phyloP scores from a whole-genome alignment of 1,140 invertebrate genomes.

The Pogonognathellus flavescens region DNA sequence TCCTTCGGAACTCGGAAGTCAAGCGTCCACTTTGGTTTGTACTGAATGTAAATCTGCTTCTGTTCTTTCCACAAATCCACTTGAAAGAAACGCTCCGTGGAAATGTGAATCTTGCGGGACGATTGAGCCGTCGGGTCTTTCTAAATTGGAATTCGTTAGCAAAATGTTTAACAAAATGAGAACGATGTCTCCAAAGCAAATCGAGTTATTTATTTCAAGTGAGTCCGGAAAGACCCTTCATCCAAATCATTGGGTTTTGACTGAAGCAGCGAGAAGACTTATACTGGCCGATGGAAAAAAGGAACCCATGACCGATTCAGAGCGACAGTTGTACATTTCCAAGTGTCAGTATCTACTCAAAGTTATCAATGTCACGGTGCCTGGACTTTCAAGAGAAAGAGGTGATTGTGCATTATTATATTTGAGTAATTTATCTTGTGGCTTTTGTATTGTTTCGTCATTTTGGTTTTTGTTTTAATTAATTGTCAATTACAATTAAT shows the following conservation, averaged over 20 bases:
- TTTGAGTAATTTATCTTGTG: too few relatives aligned
- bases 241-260: not conserved
- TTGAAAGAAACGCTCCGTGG: not conserved
- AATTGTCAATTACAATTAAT: too few relatives aligned
- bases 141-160: not conserved
- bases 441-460: too few relatives aligned
- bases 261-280: not conserved
- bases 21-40: conserved; percentile 81
- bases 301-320: not conserved
- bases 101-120: not conserved
- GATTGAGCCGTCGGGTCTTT: not conserved
- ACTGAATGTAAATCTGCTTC: conserved; percentile 56
- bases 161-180: too few relatives aligned
- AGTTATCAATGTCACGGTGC: not conserved
- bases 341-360: not conserved
- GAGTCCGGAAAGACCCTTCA: not conserved
- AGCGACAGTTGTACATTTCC: not conserved
- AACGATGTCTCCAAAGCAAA: not conserved
- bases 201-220: not conserved
- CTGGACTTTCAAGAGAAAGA: conserved; percentile 27
- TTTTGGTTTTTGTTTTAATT: too few relatives aligned
- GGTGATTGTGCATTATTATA: too few relatives aligned
- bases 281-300: not conserved
- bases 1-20: conserved; percentile 80
- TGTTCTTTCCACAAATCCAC: not conserved